phyloP scores from a whole-genome alignment of 1,140 invertebrate genomes.

The Muscidifurax raptorellus region DNA sequence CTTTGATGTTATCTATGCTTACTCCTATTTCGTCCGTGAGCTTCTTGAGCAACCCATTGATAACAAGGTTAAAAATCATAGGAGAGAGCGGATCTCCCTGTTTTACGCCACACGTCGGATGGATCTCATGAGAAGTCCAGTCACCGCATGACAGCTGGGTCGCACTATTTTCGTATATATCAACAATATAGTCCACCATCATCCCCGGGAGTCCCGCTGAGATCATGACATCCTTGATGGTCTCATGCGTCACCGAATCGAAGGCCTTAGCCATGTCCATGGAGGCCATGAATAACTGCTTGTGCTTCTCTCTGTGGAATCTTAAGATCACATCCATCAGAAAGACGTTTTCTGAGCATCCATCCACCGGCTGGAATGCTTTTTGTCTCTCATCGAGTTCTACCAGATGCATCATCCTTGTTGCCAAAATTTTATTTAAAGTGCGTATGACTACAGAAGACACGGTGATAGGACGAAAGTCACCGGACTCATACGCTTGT shows the following conservation, averaged over 20 bases:
- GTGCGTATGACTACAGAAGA: constrained; percentile 64
- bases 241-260: constrained; percentile 61
- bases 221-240: constrained; percentile 50
- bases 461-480: constrained; percentile 68
- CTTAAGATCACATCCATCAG: constrained; percentile 50
- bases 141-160: constrained; percentile 76
- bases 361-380: too few relatives aligned
- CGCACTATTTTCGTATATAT: background rate
- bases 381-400: too few relatives aligned
- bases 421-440: constrained; percentile 64
- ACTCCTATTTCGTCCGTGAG: constrained; percentile 58
- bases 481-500: background rate
- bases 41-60: constrained; percentile 45
- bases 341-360: constrained; percentile 55
- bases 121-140: constrained; percentile 65
- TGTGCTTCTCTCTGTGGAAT: too few relatives aligned
- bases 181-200: constrained; percentile 41
- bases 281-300: constrained; percentile 46
- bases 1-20: constrained; percentile 42
- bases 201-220: constrained; percentile 14
- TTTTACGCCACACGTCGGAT: constrained; percentile 49
- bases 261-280: constrained; percentile 69
- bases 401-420: too few relatives aligned
- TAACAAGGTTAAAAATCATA: constrained; percentile 54
- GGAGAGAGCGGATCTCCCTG: constrained; percentile 63